A percentile compares a stretch with the other conserved stretches of the same genome.
Evolutionary conservation across 2,888 invertebrate species (phyloP).

Genomic region (Oxyscelio sp.): DNA sequence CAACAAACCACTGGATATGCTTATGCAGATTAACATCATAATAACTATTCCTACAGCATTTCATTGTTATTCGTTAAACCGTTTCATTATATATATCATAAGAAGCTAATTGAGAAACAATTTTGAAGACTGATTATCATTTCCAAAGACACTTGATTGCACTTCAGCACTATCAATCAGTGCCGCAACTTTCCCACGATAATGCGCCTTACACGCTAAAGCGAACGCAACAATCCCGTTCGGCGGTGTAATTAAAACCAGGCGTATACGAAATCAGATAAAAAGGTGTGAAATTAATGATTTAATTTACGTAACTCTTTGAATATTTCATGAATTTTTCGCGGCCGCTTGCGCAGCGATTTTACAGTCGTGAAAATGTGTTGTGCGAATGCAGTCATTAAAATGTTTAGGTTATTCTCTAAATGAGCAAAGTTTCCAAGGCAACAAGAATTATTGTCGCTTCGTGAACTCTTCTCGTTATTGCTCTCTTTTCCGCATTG

Average conservation of each 20-base stretch:
- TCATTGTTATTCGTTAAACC: too few species aligned
- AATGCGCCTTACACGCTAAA: constrained; percentile 9
- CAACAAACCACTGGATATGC: too few species aligned
- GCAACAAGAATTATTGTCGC: constrained; percentile 69
- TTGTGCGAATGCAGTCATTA: constrained; percentile 56
- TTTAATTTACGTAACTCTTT: constrained; percentile 48
- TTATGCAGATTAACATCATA: too few species aligned
- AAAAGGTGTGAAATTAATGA: constrained; percentile 44
- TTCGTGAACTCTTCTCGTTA: constrained; percentile 65
- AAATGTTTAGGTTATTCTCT: constrained; percentile 66
- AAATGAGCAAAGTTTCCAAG: constrained; percentile 72
- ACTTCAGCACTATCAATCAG: constrained; percentile 1
- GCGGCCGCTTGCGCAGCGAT: constrained; percentile 18
- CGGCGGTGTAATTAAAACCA: constrained; percentile 36
- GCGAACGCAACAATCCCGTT: constrained; percentile 20
- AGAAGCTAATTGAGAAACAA: too few species aligned
- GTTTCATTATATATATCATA: too few species aligned
- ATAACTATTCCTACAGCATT: too few species aligned
- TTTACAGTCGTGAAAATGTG: constrained; percentile 38
- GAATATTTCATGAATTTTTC: constrained; percentile 61
- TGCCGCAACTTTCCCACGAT: constrained; percentile 2
- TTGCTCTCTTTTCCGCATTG: constrained; percentile 68
- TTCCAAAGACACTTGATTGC: too few species aligned
- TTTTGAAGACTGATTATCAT: too few species aligned
- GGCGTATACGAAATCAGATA: constrained; percentile 26